Conservation (phyloP, 2,113 vertebrate genomes). For the Tachycineta bicolor region DNA sequence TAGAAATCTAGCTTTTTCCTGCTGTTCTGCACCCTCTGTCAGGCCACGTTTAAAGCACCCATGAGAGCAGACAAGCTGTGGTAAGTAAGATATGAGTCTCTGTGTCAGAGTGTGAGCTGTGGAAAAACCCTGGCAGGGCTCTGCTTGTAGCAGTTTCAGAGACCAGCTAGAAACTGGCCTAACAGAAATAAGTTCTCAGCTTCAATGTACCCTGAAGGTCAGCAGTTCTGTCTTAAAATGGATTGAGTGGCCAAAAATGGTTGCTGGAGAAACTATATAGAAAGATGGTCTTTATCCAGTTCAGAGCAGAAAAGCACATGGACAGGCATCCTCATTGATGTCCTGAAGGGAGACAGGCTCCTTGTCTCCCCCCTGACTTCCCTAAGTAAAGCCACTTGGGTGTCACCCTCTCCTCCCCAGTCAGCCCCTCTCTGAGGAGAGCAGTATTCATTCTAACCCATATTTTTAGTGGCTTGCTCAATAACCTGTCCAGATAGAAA, state of each 20-base stretch:
- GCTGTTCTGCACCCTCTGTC: neutral
- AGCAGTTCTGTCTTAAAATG: neutral
- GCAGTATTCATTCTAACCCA: neutral
- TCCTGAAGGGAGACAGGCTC: neutral
- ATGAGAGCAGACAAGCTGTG: neutral
- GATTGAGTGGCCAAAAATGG: neutral
- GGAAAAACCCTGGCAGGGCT: neutral
- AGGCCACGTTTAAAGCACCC: neutral
- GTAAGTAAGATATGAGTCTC: neutral
- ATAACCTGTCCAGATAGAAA: neutral
- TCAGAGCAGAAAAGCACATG: neutral
- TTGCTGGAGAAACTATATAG: neutral
- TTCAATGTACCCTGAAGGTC: neutral
- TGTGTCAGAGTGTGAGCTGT: neutral
- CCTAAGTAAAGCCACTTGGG: neutral
- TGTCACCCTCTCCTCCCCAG: accelerated
- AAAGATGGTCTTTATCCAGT: neutral
- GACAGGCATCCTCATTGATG: neutral
- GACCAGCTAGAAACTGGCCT: neutral
- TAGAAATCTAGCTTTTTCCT: neutral
- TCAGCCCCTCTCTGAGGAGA: neutral
- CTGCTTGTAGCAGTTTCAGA: neutral
- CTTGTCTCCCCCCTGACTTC: neutral
- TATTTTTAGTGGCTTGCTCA: neutral
- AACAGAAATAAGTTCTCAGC: neutral